phyloP scores from a whole-genome alignment of 2,113 vertebrate genomes.

The Callithrix jacchus region DNA sequence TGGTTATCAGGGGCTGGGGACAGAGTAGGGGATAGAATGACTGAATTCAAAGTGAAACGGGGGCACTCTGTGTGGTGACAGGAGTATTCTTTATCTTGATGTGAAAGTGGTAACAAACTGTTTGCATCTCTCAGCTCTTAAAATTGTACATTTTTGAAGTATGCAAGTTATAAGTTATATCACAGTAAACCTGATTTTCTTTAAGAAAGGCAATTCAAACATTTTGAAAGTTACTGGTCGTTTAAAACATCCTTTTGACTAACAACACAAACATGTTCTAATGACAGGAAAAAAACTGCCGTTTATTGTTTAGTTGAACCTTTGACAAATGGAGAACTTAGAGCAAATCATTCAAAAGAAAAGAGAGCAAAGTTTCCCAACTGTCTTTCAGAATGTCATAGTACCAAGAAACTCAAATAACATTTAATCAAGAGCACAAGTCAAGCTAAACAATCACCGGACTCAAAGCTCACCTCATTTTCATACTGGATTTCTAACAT shows the following conservation, averaged over 20 bases:
- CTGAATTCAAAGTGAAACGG: background rate
- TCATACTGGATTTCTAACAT: conserved; percentile 99
- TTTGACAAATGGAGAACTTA: background rate
- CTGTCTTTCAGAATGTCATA: background rate
- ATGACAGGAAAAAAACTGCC: background rate
- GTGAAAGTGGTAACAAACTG: background rate
- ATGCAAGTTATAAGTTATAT: background rate
- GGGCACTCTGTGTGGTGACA: background rate
- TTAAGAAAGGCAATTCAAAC: background rate
- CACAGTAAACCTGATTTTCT: background rate
- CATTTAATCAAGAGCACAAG: background rate
- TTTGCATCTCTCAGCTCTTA: background rate
- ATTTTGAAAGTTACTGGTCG: background rate
- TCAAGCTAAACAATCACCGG: background rate
- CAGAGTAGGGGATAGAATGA: background rate
- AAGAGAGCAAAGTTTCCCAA: background rate
- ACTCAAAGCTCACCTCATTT: conserved; percentile 91
- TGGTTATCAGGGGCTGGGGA: background rate
- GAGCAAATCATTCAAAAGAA: background rate
- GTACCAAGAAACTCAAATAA: background rate
- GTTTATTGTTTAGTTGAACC: background rate
- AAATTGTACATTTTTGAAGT: background rate
- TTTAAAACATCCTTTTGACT: background rate
- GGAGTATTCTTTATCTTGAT: background rate
- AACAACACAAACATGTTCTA: background rate